Base-by-base conservation (phyloP, 2,888 invertebrate genomes). In the Amphipoea oculea region DNA sequence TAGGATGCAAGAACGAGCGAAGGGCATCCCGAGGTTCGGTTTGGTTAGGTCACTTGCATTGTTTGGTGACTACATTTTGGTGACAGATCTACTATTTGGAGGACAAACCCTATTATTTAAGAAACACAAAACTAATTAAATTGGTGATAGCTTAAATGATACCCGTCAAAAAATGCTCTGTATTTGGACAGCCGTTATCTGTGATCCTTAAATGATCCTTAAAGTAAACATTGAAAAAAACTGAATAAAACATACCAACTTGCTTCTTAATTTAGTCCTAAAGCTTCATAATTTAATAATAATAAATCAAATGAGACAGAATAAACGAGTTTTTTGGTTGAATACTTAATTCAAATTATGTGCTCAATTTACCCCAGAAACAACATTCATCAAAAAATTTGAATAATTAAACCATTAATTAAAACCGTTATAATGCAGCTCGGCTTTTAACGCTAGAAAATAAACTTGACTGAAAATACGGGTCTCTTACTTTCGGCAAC, bases 341-440 rank as follows among this genome's bases (percentile, higher is more conserved):
- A 67, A 86, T 69, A 36, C 36, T 36, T 36, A 51, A 78, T 84
- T 78, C 42, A 86, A 78, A 83, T 68, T 86, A 23, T 69, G 29
- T 63, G 42, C 72, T 72, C 40, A 51, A 82, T 67, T 71, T 65
- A 69, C 63, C 23, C 11, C 11, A 65, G 40, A 65, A 63, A 65
- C 40, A 57, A 68, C 76, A 76, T 86, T 78, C 70, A 84, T 84
- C 79, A 65, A 29, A 67, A 86, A 70, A 86, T 86, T 83, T 82
- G 6, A 70, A 83, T 86, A 84, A 78, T 78, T 71, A 86, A 83
- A 77, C 78, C 78, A 83, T 84, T 86, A 65, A 86, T 84, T 86
- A 84, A 63, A 23, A 66, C 73, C 4, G 7, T 76, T 54, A 78
- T 73, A 76, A 78, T 78, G 77, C 78, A 84, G 75, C 79, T 68